Conservation (phyloP, 2,797 vertebrate genomes). For the Cynodonichthys magdalenae region DNA sequence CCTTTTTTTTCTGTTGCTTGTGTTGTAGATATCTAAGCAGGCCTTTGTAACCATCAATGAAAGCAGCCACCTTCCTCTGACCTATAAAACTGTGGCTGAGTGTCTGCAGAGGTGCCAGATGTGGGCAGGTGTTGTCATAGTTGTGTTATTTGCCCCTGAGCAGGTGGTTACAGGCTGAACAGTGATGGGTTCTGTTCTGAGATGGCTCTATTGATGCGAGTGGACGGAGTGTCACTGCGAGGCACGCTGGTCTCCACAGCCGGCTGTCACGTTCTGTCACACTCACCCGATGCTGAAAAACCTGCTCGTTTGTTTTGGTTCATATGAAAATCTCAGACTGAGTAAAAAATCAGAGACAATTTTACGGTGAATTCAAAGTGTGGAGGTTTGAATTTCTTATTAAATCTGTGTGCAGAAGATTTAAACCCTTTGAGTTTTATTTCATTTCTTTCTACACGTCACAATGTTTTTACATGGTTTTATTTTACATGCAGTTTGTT, state of each 20-base stretch:
- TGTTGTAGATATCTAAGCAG: too few relatives aligned
- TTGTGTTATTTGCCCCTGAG: slow-evolving; percentile 34
- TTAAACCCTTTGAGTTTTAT: too few relatives aligned
- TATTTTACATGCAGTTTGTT: too few relatives aligned
- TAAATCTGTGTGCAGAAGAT: too few relatives aligned
- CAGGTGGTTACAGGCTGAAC: slow-evolving; percentile 63
- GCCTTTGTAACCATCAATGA: slow-evolving; percentile 12
- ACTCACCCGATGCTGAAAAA: slow-evolving; percentile 29
- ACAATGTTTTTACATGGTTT: too few relatives aligned
- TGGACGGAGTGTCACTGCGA: slow-evolving; percentile 65
- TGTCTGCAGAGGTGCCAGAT: slow-evolving; percentile 41
- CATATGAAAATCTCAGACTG: too few relatives aligned
- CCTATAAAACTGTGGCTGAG: slow-evolving; percentile 42
- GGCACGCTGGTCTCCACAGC: slow-evolving; percentile 37
- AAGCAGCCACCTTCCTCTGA: slow-evolving; percentile 42
- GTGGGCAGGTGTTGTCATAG: slow-evolving; percentile 56
- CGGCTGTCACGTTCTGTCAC: slow-evolving; percentile 63
- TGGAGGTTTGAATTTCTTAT: too few relatives aligned
- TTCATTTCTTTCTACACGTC: too few relatives aligned
- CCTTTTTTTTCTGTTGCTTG: too few relatives aligned
- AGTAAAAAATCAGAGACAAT: too few relatives aligned
- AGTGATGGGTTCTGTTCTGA: slow-evolving; percentile 36
- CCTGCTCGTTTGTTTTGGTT: too few relatives aligned
- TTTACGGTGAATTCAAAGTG: too few relatives aligned
- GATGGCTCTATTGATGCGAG: slow-evolving; percentile 47